phyloP scores from a whole-genome alignment of 1,140 invertebrate species.

The Micrasema longulum region DNA sequence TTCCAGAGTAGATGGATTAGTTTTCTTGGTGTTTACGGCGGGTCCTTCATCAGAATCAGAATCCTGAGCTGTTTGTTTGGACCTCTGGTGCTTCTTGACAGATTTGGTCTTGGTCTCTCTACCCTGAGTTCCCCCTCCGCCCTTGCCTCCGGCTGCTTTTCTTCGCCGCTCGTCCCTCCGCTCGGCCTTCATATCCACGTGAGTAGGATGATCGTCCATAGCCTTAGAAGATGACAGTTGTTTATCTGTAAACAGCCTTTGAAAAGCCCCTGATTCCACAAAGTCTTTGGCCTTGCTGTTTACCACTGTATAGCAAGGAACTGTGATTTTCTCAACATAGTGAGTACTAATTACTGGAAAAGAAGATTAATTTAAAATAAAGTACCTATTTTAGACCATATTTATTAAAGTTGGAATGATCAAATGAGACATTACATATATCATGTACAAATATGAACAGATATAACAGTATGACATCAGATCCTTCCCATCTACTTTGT shows the following conservation, averaged over 20 bases:
- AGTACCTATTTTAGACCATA: no score
- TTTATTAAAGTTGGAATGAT: no score
- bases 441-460: no score
- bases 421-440: no score
- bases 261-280: constrained; percentile 76
- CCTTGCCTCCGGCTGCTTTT: constrained; percentile 87
- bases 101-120: constrained; percentile 96
- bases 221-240: constrained; percentile 68
- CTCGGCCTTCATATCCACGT: constrained; percentile 74
- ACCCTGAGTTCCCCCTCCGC: constrained; percentile 90
- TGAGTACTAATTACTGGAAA: constrained; percentile 70
- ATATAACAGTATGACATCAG: no score
- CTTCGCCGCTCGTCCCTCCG: constrained; percentile 89
- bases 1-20: constrained; percentile 64
- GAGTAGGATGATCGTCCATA: constrained; percentile 60
- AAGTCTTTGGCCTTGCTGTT: constrained; percentile 79
- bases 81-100: constrained; percentile 80
- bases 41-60: constrained; percentile 74
- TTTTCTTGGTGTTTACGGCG: constrained; percentile 60
- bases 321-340: constrained; percentile 78
- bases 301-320: constrained; percentile 77
- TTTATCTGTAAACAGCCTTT: constrained; percentile 72
- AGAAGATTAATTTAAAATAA: no score
- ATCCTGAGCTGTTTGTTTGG: constrained; percentile 66
- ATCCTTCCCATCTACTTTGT: no score